These are phyloP conservation scores for Mormyrus iriodes DNA, from an alignment of 2,113 vertebrate species.

Conservation along the genomic window DNA sequence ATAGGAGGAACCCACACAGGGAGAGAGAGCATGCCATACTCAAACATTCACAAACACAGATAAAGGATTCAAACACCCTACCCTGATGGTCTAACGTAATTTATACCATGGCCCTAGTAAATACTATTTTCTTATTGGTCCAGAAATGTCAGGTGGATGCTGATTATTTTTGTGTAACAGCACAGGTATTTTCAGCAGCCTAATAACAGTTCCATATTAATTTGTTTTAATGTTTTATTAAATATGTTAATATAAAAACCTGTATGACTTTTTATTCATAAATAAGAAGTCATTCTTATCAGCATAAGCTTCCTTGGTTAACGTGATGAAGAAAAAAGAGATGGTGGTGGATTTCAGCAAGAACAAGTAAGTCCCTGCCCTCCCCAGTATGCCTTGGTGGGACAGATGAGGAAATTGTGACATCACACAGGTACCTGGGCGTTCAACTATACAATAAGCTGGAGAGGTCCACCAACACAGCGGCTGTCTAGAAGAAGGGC, in stretches of 20 bases:
- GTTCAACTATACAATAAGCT: no score
- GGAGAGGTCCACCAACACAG: no score
- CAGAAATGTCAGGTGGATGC: background rate
- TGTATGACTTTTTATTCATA: background rate
- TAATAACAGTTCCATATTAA: background rate
- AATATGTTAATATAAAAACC: background rate
- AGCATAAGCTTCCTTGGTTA: background rate
- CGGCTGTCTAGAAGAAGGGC: no score
- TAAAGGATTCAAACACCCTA: background rate
- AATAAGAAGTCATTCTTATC: background rate
- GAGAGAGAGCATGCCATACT: background rate
- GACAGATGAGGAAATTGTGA: no score
- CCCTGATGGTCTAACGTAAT: background rate
- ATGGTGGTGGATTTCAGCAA: no score
- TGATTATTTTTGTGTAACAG: no score
- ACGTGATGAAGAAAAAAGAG: no score
- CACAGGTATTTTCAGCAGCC: background rate
- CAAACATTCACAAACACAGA: background rate
- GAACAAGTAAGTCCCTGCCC: no score
- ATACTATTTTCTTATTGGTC: background rate
- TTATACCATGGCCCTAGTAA: background rate
- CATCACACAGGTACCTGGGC: no score
- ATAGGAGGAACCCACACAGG: background rate
- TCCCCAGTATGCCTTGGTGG: no score
- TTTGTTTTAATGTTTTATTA: background rate